A percentile compares a stretch with the other conserved stretches of the same genome.
phyloP scores from a whole-genome alignment of 2,797 vertebrate species.

The Balearica regulorum region DNA sequence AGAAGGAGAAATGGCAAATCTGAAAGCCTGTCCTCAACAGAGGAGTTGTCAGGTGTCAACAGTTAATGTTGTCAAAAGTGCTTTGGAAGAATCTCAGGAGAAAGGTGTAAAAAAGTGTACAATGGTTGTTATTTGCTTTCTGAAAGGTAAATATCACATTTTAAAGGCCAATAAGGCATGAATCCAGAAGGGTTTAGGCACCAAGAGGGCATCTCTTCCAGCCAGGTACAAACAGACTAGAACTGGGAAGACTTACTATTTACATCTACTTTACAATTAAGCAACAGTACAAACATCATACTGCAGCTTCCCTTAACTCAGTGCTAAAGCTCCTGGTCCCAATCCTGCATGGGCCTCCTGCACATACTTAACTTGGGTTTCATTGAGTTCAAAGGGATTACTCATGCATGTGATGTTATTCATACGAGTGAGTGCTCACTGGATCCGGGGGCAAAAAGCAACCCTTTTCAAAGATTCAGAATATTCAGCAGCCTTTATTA shows the following conservation, averaged over 20 bases:
- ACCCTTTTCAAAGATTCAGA: conserved; percentile 29
- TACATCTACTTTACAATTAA: conserved; percentile 29
- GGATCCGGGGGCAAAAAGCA: neutral
- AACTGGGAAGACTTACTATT: conserved; percentile 1
- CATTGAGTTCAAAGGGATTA: conserved; percentile 52
- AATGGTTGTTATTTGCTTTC: conserved; percentile 51
- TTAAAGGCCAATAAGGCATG: conserved; percentile 13
- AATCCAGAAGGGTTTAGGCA: neutral
- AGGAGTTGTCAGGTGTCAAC: neutral
- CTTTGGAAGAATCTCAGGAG: conserved; percentile 27
- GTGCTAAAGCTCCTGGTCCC: neutral
- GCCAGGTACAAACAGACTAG: neutral
- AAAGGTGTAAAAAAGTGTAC: neutral
- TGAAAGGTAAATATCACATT: conserved; percentile 53
- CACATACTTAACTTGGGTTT: conserved; percentile 18
- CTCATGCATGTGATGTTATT: conserved; percentile 51
- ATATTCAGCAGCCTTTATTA: conserved; percentile 26
- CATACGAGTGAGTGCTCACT: conserved; percentile 46
- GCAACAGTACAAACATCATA: conserved; percentile 19
- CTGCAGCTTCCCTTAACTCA: neutral
- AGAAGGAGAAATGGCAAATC: neutral
- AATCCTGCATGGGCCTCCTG: neutral
- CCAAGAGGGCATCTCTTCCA: neutral
- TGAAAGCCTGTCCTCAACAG: neutral
- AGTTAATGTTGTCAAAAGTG: conserved; percentile 36